These are phyloP conservation scores for Pungitius pungitius DNA, from an alignment of 2,113 vertebrate genomes.

Conservation along the genomic window DNA sequence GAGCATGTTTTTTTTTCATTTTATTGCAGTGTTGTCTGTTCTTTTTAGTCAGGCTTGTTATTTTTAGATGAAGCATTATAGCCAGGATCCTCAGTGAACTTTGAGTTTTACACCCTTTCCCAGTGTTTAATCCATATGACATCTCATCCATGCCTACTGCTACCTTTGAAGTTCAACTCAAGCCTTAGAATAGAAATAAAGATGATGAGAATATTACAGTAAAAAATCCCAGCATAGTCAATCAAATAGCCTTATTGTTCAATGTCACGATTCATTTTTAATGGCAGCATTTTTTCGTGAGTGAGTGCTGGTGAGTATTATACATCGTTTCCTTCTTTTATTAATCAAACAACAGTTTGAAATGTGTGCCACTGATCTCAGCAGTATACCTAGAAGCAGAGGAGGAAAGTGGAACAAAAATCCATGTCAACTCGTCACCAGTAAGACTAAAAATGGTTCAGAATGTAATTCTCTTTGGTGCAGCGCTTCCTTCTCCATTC, in stretches of 20 bases:
- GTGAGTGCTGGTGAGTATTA: slow-evolving; percentile 69
- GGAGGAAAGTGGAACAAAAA: slow-evolving; percentile 71
- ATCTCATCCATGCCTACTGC: slow-evolving; percentile 71
- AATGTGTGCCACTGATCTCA: slow-evolving; percentile 77
- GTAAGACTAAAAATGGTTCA: slow-evolving; percentile 63
- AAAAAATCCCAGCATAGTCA: slow-evolving; percentile 72
- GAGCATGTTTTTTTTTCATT: slow-evolving; percentile 51
- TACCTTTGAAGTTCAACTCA: slow-evolving; percentile 69
- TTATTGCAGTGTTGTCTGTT: slow-evolving; percentile 66
- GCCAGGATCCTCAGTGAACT: slow-evolving; percentile 72
- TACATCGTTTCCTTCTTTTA: slow-evolving; percentile 79
- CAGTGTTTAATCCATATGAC: slow-evolving; percentile 77
- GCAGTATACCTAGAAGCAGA: slow-evolving; percentile 73
- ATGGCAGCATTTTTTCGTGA: slow-evolving; percentile 71
- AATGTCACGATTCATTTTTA: slow-evolving; percentile 80
- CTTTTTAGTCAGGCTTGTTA: slow-evolving; percentile 86
- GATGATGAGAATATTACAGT: slow-evolving; percentile 77
- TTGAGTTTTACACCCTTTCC: slow-evolving; percentile 71
- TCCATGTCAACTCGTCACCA: slow-evolving; percentile 68
- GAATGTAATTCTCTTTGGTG: slow-evolving; percentile 77
- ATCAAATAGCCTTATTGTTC: slow-evolving; percentile 76
- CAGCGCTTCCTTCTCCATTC: slow-evolving; percentile 65
- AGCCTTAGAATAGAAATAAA: slow-evolving; percentile 76
- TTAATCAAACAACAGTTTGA: slow-evolving; percentile 82
- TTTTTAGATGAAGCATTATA: slow-evolving; percentile 81